Evolutionary conservation across 2,797 vertebrate species (phyloP).

Genomic region (Antrozous pallidus): DNA sequence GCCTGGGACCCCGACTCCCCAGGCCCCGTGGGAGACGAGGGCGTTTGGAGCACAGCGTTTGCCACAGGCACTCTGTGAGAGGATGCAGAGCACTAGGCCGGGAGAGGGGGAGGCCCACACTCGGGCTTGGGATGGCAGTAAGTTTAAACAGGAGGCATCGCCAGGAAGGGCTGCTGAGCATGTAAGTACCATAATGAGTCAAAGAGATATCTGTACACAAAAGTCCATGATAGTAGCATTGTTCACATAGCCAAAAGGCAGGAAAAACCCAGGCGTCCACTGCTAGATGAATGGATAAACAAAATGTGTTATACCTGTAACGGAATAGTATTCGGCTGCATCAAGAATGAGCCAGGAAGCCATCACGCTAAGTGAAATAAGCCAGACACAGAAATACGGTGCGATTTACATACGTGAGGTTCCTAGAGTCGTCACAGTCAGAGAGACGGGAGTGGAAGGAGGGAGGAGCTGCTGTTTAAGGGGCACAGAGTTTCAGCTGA

Average conservation of each 20-base stretch:
- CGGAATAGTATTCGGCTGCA: not conserved
- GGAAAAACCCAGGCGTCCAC: not conserved
- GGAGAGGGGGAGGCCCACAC: not conserved
- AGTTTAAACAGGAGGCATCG: not conserved
- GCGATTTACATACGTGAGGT: not conserved
- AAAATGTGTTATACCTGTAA: not conserved
- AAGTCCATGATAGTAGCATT: not conserved
- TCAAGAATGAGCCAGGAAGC: not conserved
- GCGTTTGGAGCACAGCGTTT: not conserved
- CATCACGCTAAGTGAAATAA: not conserved
- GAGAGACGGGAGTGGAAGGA: not conserved
- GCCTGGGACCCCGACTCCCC: not conserved
- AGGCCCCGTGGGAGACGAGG: not conserved
- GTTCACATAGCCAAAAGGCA: not conserved
- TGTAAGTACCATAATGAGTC: not conserved
- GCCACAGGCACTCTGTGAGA: not conserved
- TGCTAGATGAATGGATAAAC: not conserved
- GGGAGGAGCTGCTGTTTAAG: not conserved
- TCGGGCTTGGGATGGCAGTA: rapidly evolving
- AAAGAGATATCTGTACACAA: not conserved
- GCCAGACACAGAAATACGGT: not conserved
- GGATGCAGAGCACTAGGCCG: not conserved
- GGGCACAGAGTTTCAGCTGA: not conserved
- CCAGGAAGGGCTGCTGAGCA: not conserved
- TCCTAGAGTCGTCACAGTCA: not conserved